A percentile compares a stretch with the other conserved stretches of the same genome.
These are phyloP conservation scores for Drosophila pseudotalamancana DNA, from an alignment of 2,888 invertebrate species.

Conservation along the genomic window DNA sequence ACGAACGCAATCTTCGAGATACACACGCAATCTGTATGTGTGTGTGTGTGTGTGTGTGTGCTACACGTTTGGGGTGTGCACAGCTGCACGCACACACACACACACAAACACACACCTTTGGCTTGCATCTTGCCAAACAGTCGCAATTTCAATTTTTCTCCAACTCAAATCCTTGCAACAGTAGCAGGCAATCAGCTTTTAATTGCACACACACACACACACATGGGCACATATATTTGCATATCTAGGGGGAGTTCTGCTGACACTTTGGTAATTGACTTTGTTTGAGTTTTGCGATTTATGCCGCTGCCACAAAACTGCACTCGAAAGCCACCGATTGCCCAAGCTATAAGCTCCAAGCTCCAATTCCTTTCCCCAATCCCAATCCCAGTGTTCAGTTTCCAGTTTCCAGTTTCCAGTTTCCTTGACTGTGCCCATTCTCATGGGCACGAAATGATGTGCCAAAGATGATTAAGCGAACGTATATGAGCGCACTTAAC, in stretches of 20 bases:
- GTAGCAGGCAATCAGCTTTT: slow-evolving; percentile 81
- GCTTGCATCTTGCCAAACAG: slow-evolving; percentile 56
- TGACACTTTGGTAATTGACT: slow-evolving; percentile 67
- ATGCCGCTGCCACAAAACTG: slow-evolving; percentile 19
- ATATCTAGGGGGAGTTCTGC: slow-evolving; percentile 41
- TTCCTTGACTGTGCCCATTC: slow-evolving; percentile 22
- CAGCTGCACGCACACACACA: slow-evolving; percentile 33
- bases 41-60: slow-evolving; percentile 29
- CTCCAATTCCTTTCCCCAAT: background rate
- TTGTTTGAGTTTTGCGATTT: slow-evolving; percentile 54
- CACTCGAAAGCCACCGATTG: slow-evolving; percentile 30
- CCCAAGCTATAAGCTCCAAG: too few relatives aligned
- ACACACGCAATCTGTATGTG: slow-evolving; percentile 29
- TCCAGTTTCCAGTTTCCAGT: background rate
- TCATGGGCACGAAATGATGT: slow-evolving; percentile 51
- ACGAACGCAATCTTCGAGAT: slow-evolving; percentile 72
- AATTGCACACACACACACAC: slow-evolving; percentile 67
- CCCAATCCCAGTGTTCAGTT: background rate
- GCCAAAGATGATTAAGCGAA: slow-evolving; percentile 59
- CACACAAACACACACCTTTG: slow-evolving; percentile 26
- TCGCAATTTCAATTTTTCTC: slow-evolving; percentile 68
- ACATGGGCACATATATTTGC: slow-evolving; percentile 2
- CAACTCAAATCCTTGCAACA: slow-evolving; percentile 38
- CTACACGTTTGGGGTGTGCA: slow-evolving; percentile 77
- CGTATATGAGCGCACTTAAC: slow-evolving; percentile 26